Conservation (phyloP, 2,888 invertebrate species). For the Tricholauxania praeusta region DNA sequence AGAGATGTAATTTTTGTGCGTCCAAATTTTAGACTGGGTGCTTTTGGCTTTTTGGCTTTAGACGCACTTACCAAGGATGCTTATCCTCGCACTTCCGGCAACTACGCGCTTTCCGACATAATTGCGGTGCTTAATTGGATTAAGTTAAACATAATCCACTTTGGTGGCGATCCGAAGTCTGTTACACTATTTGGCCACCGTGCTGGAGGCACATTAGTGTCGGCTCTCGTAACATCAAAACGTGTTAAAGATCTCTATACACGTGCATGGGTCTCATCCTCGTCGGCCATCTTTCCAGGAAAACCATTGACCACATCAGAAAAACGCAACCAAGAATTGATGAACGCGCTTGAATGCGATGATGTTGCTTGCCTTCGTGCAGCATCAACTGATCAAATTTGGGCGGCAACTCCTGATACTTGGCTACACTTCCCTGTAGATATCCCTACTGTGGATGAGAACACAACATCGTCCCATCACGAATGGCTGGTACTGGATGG, state of each 20-base stretch:
- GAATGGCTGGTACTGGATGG: constrained; percentile 86
- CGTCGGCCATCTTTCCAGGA: constrained; percentile 80
- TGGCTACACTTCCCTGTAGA: constrained; percentile 76
- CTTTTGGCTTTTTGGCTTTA: constrained; percentile 84
- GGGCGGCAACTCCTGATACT: constrained; percentile 78
- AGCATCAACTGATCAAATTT: constrained; percentile 71
- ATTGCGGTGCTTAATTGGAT: constrained; percentile 84
- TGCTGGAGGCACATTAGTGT: constrained; percentile 86
- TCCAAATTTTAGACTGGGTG: constrained; percentile 85
- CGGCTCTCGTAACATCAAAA: constrained; percentile 75
- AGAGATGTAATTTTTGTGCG: constrained; percentile 87
- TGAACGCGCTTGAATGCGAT: constrained; percentile 70
- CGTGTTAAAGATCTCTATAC: constrained; percentile 77
- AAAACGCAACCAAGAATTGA: constrained; percentile 73
- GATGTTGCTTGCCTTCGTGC: constrained; percentile 73
- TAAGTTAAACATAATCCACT: constrained; percentile 82
- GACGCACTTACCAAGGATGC: constrained; percentile 77
- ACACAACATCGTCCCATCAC: constrained; percentile 71
- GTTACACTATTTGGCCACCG: constrained; percentile 88
- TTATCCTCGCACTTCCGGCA: constrained; percentile 83
- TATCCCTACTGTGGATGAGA: constrained; percentile 70
- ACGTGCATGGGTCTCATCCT: constrained; percentile 84
- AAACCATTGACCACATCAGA: constrained; percentile 74
- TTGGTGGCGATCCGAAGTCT: constrained; percentile 83
- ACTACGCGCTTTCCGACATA: constrained; percentile 87